Evolutionary conservation across 2,888 invertebrate genomes (phyloP).

Genomic region (Morinoia aosen): DNA sequence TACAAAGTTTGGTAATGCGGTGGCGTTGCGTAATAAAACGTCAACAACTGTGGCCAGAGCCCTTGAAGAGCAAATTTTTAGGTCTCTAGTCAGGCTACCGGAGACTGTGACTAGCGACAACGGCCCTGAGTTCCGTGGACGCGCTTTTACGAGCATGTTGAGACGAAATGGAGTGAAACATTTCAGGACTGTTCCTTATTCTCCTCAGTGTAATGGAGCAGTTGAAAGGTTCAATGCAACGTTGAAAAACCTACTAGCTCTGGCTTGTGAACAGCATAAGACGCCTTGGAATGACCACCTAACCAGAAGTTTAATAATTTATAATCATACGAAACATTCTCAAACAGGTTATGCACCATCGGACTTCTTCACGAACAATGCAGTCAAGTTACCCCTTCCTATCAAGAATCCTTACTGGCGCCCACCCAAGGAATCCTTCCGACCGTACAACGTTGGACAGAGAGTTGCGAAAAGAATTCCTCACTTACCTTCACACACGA

Average conservation of each 20-base stretch:
- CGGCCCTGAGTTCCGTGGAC: neutral
- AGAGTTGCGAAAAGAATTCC: neutral
- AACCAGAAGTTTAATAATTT: neutral
- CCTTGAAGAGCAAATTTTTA: no score
- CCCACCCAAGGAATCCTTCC: neutral
- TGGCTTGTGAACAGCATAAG: neutral
- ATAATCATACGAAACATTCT: neutral
- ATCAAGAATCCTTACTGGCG: no score
- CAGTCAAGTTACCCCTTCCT: no score
- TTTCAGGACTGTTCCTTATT: slow-evolving; percentile 2
- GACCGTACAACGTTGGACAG: neutral
- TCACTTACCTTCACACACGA: neutral
- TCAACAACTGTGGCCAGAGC: no score
- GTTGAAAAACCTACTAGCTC: no score
- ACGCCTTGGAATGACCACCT: slow-evolving; percentile 7
- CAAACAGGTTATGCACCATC: neutral
- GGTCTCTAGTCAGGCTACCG: neutral
- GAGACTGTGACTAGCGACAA: neutral
- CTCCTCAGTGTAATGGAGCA: neutral
- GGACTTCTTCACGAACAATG: no score
- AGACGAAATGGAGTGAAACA: neutral
- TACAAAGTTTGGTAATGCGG: neutral
- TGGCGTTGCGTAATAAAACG: no score
- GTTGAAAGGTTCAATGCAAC: no score
- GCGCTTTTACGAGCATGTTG: neutral